A percentile compares a stretch with the other conserved stretches of the same genome.
Conservation (phyloP, 2,888 invertebrate genomes). For the Apantesis nais region DNA sequence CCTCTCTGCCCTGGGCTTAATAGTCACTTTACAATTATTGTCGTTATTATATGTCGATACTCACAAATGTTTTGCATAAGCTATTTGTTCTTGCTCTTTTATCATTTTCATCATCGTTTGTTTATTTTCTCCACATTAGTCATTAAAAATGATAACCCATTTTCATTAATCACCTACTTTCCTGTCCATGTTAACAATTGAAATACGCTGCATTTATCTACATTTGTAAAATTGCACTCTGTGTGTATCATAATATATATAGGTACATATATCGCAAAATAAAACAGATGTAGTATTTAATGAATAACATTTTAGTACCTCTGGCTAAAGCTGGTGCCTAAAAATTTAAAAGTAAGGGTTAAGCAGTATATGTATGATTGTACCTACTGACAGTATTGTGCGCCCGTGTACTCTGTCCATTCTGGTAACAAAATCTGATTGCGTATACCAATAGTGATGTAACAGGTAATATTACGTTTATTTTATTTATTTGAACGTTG, state of each 20-base stretch:
- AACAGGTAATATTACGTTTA: background rate
- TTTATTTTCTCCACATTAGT: constrained; percentile 15
- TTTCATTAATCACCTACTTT: too few relatives aligned
- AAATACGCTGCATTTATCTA: background rate
- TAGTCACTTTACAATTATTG: constrained; percentile 68
- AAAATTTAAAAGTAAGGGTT: too few relatives aligned
- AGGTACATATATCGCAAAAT: too few relatives aligned
- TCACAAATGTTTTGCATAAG: constrained; percentile 47
- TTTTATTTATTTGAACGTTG: background rate
- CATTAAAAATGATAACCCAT: background rate
- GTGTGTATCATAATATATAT: background rate
- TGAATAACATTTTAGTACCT: background rate
- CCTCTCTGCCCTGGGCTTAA: too few relatives aligned
- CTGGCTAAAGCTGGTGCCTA: too few relatives aligned
- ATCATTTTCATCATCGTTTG: constrained; percentile 27
- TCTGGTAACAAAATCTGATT: constrained; percentile 1
- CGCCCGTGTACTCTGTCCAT: too few relatives aligned
- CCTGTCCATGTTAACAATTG: background rate
- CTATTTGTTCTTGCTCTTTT: constrained; percentile 32
- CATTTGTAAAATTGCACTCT: background rate
- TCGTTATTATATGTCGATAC: constrained; percentile 53
- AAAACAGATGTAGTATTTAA: too few relatives aligned
- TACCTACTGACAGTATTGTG: constrained; percentile 3
- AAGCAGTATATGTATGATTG: too few relatives aligned
- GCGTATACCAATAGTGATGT: background rate